A percentile compares a stretch with the other conserved stretches of the same genome.
Conservation (phyloP, 2,797 vertebrate species). For the Lycodopsis pacificus region DNA sequence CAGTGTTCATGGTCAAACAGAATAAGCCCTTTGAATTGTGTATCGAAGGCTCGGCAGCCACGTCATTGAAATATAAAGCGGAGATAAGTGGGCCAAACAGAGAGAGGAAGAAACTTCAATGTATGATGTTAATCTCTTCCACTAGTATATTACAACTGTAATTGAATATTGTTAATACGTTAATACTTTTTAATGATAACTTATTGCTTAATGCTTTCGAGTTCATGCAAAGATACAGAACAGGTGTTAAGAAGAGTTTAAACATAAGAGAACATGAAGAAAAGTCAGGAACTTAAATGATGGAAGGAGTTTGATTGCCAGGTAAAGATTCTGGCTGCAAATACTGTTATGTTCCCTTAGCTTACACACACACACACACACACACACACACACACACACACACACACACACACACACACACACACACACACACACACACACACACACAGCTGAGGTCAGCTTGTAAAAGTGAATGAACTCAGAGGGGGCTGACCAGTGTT, state of each 20-base stretch:
- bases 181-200: not conserved
- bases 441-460: conserved; percentile 14
- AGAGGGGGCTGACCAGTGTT: conserved; percentile 62
- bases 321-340: conserved; percentile 16
- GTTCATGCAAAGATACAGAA: not conserved
- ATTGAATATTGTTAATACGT: conserved; percentile 8
- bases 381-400: conserved; percentile 23
- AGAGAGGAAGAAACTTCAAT: conserved; percentile 5
- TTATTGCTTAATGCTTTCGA: not conserved
- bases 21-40: conserved; percentile 26
- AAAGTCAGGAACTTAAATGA: not conserved
- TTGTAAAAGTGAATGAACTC: conserved; percentile 74
- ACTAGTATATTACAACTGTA: conserved; percentile 40
- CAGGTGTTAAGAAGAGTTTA: not conserved
- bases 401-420: conserved; percentile 10
- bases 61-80: not conserved
- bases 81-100: conserved; percentile 30
- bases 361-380: conserved; percentile 5
- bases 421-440: conserved; percentile 18
- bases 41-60: conserved; percentile 5
- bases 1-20: conserved; percentile 47
- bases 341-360: not conserved
- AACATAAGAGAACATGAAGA: not conserved
- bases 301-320: not conserved
- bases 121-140: conserved; percentile 18